Evolutionary conservation across 2,797 vertebrate species (phyloP).

Genomic region (Acrossocheilus fasciatus): DNA sequence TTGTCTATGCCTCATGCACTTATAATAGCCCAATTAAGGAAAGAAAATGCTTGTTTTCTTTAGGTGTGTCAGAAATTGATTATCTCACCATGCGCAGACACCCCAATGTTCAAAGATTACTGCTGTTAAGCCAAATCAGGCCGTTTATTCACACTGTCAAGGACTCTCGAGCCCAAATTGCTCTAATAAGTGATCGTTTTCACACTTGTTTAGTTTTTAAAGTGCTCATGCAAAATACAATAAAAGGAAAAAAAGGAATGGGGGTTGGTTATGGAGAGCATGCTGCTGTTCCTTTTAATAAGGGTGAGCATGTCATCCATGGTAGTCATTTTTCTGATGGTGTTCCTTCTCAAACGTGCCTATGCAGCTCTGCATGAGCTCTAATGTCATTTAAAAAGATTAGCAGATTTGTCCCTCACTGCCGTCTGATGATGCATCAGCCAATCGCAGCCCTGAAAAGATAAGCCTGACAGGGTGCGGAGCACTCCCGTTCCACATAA

Average conservation of each 20-base stretch:
- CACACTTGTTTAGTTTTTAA: constrained; percentile 76
- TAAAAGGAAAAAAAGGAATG: constrained; percentile 32
- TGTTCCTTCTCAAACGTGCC: constrained; percentile 54
- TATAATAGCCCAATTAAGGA: constrained; percentile 76
- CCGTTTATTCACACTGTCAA: constrained; percentile 63
- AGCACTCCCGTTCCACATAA: constrained; percentile 24
- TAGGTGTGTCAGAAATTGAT: constrained; percentile 77
- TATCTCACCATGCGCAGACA: constrained; percentile 74
- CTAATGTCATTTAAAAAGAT: constrained; percentile 62
- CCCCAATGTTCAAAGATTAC: constrained; percentile 69
- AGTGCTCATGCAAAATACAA: constrained; percentile 69
- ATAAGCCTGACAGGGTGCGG: constrained; percentile 24
- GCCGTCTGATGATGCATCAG: constrained; percentile 49
- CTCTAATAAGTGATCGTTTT: constrained; percentile 75
- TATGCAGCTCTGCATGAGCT: constrained; percentile 43
- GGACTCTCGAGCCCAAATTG: constrained; percentile 65
- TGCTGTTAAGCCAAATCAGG: constrained; percentile 60
- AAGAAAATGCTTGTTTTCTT: constrained; percentile 69
- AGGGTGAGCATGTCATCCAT: constrained; percentile 56
- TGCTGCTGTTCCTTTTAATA: constrained; percentile 55
- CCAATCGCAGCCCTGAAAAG: constrained; percentile 42
- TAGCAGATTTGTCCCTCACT: constrained; percentile 63
- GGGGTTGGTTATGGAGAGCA: constrained; percentile 47
- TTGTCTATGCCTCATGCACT: constrained; percentile 72
- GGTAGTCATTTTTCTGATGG: constrained; percentile 52